phyloP scores from a whole-genome alignment of 2,888 invertebrate genomes.

The Aphidoletes aphidimyza region DNA sequence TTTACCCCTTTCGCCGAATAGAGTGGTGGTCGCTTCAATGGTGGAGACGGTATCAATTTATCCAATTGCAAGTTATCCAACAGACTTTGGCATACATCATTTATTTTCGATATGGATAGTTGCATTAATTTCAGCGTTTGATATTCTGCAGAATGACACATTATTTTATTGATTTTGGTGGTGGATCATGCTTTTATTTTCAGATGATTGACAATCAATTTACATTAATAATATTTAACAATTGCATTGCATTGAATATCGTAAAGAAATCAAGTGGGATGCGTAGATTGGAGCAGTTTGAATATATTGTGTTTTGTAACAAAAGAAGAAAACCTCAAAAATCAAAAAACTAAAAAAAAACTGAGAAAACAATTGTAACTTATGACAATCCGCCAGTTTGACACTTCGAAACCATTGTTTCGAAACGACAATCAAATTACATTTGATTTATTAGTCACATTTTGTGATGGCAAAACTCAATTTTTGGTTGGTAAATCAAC shows the following conservation, averaged over 20 bases:
- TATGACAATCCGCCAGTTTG: no score
- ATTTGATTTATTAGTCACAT: background rate
- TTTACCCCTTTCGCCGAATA: constrained; percentile 78
- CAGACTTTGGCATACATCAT: constrained; percentile 77
- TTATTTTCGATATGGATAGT: constrained; percentile 76
- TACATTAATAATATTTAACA: no score
- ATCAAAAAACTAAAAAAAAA: no score
- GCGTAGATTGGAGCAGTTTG: no score
- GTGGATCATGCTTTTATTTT: no score
- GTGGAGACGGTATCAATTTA: constrained; percentile 72
- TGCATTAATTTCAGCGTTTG: constrained; percentile 80
- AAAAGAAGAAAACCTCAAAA: no score
- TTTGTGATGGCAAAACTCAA: background rate
- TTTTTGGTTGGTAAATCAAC: background rate
- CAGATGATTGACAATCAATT: no score
- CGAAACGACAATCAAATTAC: background rate
- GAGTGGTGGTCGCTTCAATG: constrained; percentile 66
- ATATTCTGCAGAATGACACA: no score
- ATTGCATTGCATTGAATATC: no score
- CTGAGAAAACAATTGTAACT: background rate
- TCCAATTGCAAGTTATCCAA: constrained; percentile 74
- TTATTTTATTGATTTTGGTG: no score
- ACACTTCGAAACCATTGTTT: background rate
- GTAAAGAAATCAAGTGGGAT: no score
- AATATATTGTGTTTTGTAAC: no score